phyloP scores from a whole-genome alignment of 2,113 vertebrate species.

The Rhea americana region DNA sequence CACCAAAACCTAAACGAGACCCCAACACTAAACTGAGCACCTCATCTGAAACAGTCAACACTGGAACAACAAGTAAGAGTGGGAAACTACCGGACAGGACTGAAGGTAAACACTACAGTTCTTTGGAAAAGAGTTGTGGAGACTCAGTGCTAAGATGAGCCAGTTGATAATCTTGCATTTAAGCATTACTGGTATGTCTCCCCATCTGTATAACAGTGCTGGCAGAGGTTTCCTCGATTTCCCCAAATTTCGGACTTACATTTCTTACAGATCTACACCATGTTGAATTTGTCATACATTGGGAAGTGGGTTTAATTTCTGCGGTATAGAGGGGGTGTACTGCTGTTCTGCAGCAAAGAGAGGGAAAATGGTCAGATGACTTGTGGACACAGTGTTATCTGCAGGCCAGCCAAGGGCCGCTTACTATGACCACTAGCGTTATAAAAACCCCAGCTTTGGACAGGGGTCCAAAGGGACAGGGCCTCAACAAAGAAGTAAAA shows the following conservation, averaged over 20 bases:
- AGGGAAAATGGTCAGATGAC: background rate
- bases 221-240: background rate
- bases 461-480: background rate
- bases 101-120: constrained; percentile 73
- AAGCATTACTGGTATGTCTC: background rate
- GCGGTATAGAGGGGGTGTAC: background rate
- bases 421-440: background rate
- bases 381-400: background rate
- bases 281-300: background rate
- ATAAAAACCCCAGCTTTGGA: background rate
- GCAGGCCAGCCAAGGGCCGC: background rate
- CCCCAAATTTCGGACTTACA: background rate
- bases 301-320: background rate
- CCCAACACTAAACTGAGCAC: constrained; percentile 96
- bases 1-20: constrained; percentile 94
- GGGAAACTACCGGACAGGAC: constrained; percentile 80
- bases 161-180: background rate
- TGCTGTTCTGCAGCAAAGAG: background rate
- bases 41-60: constrained; percentile 91
- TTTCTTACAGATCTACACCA: background rate
- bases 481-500: background rate
- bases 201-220: background rate
- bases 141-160: background rate
- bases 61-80: constrained; percentile 75
- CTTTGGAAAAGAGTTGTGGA: background rate